phyloP scores from a whole-genome alignment of 2,113 vertebrate species.

The Plotosus lineatus region DNA sequence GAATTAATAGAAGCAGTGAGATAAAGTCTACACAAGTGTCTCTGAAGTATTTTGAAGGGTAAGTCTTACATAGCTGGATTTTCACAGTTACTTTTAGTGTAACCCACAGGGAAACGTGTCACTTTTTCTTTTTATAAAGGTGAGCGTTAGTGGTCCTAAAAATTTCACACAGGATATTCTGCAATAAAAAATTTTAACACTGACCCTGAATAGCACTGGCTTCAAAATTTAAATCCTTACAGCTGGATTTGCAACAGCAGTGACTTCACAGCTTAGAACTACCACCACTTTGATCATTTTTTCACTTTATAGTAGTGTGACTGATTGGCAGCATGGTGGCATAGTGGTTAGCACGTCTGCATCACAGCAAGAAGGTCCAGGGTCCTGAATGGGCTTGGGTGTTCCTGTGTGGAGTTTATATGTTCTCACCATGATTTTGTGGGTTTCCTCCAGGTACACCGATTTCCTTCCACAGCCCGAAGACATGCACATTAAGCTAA shows the following conservation, averaged over 20 bases:
- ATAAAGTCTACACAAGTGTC: background rate
- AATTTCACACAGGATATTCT: background rate
- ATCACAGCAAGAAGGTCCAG: too few relatives aligned
- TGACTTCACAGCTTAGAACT: background rate
- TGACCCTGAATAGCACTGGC: background rate
- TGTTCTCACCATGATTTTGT: too few relatives aligned
- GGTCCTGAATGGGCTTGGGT: too few relatives aligned
- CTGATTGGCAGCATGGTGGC: too few relatives aligned
- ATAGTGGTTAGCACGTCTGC: too few relatives aligned
- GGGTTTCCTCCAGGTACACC: too few relatives aligned
- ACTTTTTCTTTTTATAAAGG: background rate
- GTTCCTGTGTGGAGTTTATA: too few relatives aligned
- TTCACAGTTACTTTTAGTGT: background rate
- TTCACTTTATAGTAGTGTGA: too few relatives aligned
- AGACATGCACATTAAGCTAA: too few relatives aligned
- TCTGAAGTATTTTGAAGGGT: background rate
- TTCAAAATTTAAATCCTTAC: conserved; percentile 14
- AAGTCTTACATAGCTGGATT: background rate
- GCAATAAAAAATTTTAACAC: conserved; percentile 8
- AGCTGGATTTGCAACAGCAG: conserved; percentile 31
- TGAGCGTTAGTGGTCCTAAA: background rate
- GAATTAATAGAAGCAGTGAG: background rate
- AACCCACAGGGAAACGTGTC: background rate
- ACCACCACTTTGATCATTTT: background rate
- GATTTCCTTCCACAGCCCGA: too few relatives aligned